Percentiles rank a stretch among this genome's conserved stretches.
These are phyloP conservation scores for Sebastes kiyomatsui DNA, from an alignment of 2,797 vertebrate genomes.

Conservation along the genomic window DNA sequence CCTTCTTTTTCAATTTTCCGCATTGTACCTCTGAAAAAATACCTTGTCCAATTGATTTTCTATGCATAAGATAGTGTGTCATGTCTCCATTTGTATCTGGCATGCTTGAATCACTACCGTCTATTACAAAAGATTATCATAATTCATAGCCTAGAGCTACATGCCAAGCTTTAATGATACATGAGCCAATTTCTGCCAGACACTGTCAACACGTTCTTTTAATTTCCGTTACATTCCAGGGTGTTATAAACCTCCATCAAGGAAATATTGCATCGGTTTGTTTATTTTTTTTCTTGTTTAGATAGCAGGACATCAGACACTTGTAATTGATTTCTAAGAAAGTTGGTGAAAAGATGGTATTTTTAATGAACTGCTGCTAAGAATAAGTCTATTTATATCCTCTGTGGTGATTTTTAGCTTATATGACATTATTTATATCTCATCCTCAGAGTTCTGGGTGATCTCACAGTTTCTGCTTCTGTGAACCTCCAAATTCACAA, in stretches of 20 bases:
- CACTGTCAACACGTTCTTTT: not conserved
- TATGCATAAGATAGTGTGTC: not conserved
- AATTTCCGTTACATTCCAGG: not conserved
- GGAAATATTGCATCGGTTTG: not conserved
- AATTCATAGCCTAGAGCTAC: not conserved
- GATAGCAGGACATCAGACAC: not conserved
- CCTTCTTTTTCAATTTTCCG: not conserved
- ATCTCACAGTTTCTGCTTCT: not conserved
- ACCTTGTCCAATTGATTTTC: not conserved
- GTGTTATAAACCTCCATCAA: not conserved
- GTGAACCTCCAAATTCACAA: not conserved
- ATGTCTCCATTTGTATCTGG: not conserved
- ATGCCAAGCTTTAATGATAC: not conserved
- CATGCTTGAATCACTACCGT: not conserved
- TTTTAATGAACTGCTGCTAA: not conserved
- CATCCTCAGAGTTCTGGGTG: not conserved
- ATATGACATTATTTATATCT: not conserved
- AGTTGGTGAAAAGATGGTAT: not conserved
- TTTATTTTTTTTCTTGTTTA: not conserved
- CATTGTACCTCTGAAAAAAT: not conserved
- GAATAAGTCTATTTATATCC: not conserved
- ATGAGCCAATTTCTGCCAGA: not conserved
- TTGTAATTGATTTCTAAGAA: not conserved
- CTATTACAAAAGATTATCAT: not conserved
- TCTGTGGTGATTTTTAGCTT: not conserved